These are phyloP conservation scores for Acridotheres tristis DNA, from an alignment of 2,797 vertebrate genomes.

Conservation along the genomic window DNA sequence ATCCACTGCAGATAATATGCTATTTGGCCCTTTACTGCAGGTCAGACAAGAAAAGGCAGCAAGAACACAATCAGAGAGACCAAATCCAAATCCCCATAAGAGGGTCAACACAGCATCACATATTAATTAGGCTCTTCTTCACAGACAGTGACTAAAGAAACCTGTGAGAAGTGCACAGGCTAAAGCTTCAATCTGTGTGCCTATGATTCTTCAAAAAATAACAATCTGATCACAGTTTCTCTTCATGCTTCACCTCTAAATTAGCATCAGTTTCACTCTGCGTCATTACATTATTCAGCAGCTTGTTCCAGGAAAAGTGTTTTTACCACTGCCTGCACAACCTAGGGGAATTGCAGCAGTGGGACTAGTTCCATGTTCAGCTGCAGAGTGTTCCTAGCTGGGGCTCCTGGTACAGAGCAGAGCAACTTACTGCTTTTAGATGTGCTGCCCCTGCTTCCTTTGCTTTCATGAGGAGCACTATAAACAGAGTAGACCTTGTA, in stretches of 20 bases:
- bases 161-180: not conserved
- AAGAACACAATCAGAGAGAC: not conserved
- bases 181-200: not conserved
- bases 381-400: not conserved
- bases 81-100: not conserved
- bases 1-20: not conserved
- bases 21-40: not conserved
- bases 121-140: not conserved
- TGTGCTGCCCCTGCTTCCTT: not conserved
- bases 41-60: not conserved
- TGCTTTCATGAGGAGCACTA: not conserved
- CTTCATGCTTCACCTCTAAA: slow-evolving; percentile 35
- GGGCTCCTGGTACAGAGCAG: not conserved
- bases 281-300: not conserved
- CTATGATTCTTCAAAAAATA: not conserved
- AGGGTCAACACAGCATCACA: not conserved
- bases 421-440: not conserved
- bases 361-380: not conserved
- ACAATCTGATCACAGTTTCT: not conserved
- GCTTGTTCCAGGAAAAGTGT: not conserved
- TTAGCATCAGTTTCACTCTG: slow-evolving; percentile 6
- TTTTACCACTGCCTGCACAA: not conserved
- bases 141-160: not conserved
- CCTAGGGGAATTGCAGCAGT: not conserved
- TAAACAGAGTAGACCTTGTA: not conserved